Evolutionary conservation across 2,113 vertebrate genomes (phyloP), one percentile per base, ranked within the genome.

Genomic region (Atrichornis clamosus): DNA sequence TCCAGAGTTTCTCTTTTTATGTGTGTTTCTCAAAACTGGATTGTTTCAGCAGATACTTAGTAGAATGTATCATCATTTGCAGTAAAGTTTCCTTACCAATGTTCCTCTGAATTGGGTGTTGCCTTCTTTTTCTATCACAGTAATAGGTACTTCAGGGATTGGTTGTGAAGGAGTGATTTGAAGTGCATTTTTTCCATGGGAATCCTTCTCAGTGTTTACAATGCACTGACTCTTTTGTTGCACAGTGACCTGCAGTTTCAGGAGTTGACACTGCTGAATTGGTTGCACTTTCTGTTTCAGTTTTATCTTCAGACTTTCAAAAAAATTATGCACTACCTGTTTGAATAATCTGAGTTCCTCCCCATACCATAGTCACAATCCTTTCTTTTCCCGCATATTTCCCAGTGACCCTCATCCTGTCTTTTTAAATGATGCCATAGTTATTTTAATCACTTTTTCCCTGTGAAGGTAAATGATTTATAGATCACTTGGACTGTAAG

Each of bases 251-350:
- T 86, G 64, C 56, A 55, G 58, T 81, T 84, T 93, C 47, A 72
- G 10, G 67, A 68, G 80, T 7, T 81, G 80, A 84, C 52, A 15
- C 35, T 89, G 56, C 69, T 87, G 80, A 44, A 92, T 59, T 55
- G 67, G 42, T 83, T 86, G 46, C 33, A 52, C 42, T 96, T 93
- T 72, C 79, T 84, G 41, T 92, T 96, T 90, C 76, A 59, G 63
- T 86, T 85, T 84, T 82, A 74, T 30, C 47, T 84, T 39, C 41
- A 80, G 77, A 32, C 30, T 68, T 93, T 27, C 19, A 5, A 74
- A 86, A 83, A 84, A 65, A 17, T 75, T 63, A 41, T 35, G 33
- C 23, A 5, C 23, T 42, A 3, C 3, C 2, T 37, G 10, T 78
- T 80, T 59, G 26, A 63, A 53, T 74, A 65, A 62, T 86, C 50